Evolutionary conservation across 1,140 invertebrate genomes (phyloP).

Genomic region (Mesaphorura yosii): DNA sequence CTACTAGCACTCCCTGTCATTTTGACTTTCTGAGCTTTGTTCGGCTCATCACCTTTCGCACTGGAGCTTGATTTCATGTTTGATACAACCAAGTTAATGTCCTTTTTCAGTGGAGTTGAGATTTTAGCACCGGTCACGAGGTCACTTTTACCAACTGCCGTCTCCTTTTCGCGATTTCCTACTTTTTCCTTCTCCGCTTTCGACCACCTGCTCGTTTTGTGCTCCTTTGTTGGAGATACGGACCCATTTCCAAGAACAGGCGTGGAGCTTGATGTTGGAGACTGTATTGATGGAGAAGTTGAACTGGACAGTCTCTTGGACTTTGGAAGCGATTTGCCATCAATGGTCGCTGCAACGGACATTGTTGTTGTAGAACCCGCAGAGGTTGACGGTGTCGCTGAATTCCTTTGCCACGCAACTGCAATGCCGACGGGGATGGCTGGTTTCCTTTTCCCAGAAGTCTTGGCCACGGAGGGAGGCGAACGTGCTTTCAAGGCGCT

Average conservation of each 20-base stretch:
- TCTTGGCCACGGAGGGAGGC: background rate
- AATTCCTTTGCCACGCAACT: conserved; percentile 62
- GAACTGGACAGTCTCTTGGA: background rate
- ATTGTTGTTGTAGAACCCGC: background rate
- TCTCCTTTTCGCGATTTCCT: background rate
- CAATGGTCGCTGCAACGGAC: background rate
- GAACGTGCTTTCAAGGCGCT: background rate
- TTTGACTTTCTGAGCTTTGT: no score
- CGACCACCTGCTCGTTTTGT: background rate
- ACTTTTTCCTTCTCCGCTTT: background rate
- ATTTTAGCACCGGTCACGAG: background rate
- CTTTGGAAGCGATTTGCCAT: background rate
- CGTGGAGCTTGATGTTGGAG: background rate
- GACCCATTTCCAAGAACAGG: background rate
- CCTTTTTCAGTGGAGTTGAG: no score
- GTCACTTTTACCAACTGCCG: background rate
- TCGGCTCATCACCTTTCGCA: no score
- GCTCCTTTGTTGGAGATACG: no score
- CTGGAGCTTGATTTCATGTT: no score
- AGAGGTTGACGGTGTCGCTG: conserved; percentile 44
- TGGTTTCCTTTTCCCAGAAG: background rate
- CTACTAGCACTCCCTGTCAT: background rate
- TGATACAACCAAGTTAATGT: no score
- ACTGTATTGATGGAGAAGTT: background rate
- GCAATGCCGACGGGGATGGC: conserved; percentile 76